Evolutionary conservation across 64 coral and sea anemone genomes (phyloP).

Genomic region (Hydrozoanthus tunicans): DNA sequence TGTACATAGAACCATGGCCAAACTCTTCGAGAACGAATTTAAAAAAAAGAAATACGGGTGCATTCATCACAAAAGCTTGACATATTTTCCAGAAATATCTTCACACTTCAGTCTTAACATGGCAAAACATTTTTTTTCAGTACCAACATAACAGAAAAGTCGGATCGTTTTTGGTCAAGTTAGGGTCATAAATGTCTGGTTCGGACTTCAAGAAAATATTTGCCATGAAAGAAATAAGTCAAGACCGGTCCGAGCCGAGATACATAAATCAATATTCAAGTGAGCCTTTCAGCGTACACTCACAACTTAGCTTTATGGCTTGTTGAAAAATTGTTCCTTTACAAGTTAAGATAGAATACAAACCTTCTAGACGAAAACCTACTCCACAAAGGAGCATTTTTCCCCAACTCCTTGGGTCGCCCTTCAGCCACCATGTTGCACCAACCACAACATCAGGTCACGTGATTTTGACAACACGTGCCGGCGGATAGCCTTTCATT

Average conservation of each 20-base stretch:
- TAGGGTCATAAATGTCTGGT: background rate
- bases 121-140: too few relatives aligned
- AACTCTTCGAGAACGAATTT: too few relatives aligned
- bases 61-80: too few relatives aligned
- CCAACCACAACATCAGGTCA: constrained; percentile 60
- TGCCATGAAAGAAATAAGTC: background rate
- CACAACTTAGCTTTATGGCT: background rate
- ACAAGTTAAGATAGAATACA: background rate
- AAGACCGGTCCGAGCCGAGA: background rate
- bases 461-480: constrained; percentile 52
- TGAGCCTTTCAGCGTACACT: background rate
- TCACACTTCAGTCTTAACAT: too few relatives aligned
- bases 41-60: too few relatives aligned
- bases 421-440: constrained; percentile 61
- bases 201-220: background rate
- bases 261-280: background rate
- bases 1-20: too few relatives aligned
- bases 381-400: constrained; percentile 54
- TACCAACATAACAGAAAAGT: background rate
- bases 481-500: background rate
- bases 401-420: constrained; percentile 48
- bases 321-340: background rate
- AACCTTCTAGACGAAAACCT: constrained; percentile 50
- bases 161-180: background rate
- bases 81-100: background rate